Percentiles rank a stretch among this genome's conserved stretches.
Evolutionary conservation across 1,140 invertebrate species (phyloP).

Genomic region (Drosophila punjabiensis): DNA sequence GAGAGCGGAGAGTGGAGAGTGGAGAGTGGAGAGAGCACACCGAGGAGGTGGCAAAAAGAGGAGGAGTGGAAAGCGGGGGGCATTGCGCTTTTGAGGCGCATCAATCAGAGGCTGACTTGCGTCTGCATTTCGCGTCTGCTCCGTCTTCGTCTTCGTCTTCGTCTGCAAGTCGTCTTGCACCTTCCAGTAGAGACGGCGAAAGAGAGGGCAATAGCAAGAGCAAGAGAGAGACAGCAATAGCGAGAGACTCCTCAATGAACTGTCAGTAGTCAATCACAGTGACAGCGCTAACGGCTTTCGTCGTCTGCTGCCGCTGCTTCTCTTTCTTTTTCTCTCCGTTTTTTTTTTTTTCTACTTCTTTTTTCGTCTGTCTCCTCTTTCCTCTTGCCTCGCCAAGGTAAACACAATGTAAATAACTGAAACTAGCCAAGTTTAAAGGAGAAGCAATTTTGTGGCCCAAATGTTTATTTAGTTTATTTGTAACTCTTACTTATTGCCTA

Average conservation of each 20-base stretch:
- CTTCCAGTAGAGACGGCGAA: neutral
- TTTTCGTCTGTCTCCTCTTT: neutral
- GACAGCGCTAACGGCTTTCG: constrained; percentile 57
- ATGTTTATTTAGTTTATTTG: constrained; percentile 11
- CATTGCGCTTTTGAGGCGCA: constrained; percentile 52
- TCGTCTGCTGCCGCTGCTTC: constrained; percentile 31
- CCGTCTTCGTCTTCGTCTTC: neutral
- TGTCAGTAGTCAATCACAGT: constrained; percentile 56
- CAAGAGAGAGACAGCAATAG: constrained; percentile 13
- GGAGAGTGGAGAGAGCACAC: neutral
- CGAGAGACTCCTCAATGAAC: constrained; percentile 44
- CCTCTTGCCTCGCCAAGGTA: constrained; percentile 7
- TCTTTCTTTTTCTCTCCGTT: neutral
- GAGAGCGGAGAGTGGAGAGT: neutral
- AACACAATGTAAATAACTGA: constrained; percentile 31
- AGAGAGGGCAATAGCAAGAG: constrained; percentile 7
- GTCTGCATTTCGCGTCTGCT: constrained; percentile 29
- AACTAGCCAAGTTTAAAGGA: constrained; percentile 8
- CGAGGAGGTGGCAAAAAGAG: constrained; percentile 3
- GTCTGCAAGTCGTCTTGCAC: constrained; percentile 10
- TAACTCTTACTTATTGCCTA: neutral
- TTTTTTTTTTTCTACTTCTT: neutral
- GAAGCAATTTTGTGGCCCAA: constrained; percentile 2
- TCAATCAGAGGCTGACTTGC: constrained; percentile 56
- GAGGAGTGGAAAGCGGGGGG: constrained; percentile 16